Evolutionary conservation across 2,797 vertebrate genomes (phyloP), one percentile per base, ranked within the genome.

Genomic region (Eupleurogrammus muticus): DNA sequence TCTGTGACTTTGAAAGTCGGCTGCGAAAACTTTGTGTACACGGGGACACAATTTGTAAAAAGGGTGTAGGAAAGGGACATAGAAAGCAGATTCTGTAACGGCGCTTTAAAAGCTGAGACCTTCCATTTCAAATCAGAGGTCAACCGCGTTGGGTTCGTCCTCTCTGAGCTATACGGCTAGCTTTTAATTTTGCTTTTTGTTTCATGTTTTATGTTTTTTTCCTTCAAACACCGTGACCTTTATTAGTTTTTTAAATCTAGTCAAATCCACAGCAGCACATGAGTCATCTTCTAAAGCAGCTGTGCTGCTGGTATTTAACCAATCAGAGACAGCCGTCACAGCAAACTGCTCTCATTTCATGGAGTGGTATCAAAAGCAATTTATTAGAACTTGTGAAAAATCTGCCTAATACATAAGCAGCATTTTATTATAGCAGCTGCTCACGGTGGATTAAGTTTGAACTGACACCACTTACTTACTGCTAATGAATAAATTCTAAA

Each of bases 1-100:
- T 44, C n/a, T 57, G 49, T 61, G 40, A 77, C 70, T 79, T 77
- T 70, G 59, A 70, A 71, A 73, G 66, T 77, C 42, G n/a, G n/a
- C n/a, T 1, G 34, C 67, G 58, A 80, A 61, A 76, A 70, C 53
- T 83, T 79, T 68, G 16, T 21, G 53, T 28, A 65, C 75, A 74
- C 46, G 62, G 64, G 42, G n/a, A 28, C 17, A 47, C 59, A 81
- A 57, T 72, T 71, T 24, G 38, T 1, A 0, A 75, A 57, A 77
- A n/a, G n/a, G 71, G 64, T 69, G 56, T 9, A 0, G 9, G 70
- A 50, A n/a, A 23, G 5, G 36, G 3, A 19, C 38, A n/a, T 13
- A 28, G 48, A 28, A 28, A 28, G 28, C 28, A 28, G 6, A 28
- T 6, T 28, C 28, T 6, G 28, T 28, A 6, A 28, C 6, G 28